Base-by-base conservation (phyloP, 2,888 invertebrate genomes). In the Cantharis rustica region DNA sequence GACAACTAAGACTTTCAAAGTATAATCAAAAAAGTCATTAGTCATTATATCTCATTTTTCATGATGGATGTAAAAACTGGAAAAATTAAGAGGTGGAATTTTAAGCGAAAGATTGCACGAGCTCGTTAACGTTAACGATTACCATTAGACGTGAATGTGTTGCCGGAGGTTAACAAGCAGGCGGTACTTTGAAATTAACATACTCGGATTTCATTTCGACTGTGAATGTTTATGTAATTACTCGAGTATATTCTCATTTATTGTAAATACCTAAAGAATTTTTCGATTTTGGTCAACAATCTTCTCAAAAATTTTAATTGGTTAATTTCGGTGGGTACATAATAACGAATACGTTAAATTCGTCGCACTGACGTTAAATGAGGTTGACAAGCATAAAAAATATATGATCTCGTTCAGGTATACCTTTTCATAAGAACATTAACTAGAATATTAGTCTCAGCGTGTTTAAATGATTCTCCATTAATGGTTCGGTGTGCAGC, bases 401-500 rank as follows among this genome's bases (percentile, higher is more conserved):
- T 47, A 47, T 47, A 47, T 47, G n/a, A n/a, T n/a, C 31, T 47
- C 47, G n/a, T 47, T 47, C 47, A 47, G 47, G 47, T 47, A 47
- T 47, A 47, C 47, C 47, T 47, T 47, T 66, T 66, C 64, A 78
- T 75, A 73, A 82, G 80, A 81, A 81, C 84, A 85, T 85, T 85
- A 84, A 84, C 83, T 84, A 81, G 81, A 85, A 85, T 84, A 85
- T 85, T 82, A 85, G 85, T 83, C 85, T 83, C 84, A 82, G 85
- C 83, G 83, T 85, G 85, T 82, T 84, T 81, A 84, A 85, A 86
- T 86, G 86, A 85, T 84, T 83, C 23, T 84, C 84, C 85, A 86
- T 86, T 87, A 86, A 87, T 86, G 85, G 84, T 81, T 82, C 87
- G 87, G 86, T 85, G 86, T 86, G 86, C 87, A 87, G 87, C 87